Percentiles rank a stretch among this genome's conserved stretches.
These are phyloP conservation scores for Jordanella pulchra DNA, from an alignment of 2,797 vertebrate species.

Conservation along the genomic window DNA sequence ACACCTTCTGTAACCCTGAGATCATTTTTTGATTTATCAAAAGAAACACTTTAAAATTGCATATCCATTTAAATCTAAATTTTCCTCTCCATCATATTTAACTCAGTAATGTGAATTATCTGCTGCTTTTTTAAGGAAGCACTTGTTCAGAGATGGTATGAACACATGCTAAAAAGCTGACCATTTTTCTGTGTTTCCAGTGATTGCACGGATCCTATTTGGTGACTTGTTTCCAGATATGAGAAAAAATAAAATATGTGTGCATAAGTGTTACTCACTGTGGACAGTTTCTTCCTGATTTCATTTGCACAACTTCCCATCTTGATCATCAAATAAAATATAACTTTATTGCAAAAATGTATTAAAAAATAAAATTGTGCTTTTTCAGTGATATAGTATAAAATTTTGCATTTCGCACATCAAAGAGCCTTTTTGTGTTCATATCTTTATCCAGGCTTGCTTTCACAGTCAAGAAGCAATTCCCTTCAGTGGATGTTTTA, in stretches of 20 bases:
- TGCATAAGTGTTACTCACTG: background rate
- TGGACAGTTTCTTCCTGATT: background rate
- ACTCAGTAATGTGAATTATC: background rate
- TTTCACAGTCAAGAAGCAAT: background rate
- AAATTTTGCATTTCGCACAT: background rate
- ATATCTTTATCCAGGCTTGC: background rate
- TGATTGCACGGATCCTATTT: background rate
- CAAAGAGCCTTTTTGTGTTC: background rate
- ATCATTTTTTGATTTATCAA: background rate
- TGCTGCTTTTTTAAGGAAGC: background rate
- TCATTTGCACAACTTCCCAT: background rate
- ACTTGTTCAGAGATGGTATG: background rate
- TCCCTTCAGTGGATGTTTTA: background rate
- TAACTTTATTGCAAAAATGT: background rate
- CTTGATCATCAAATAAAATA: constrained; percentile 1
- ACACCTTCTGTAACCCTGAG: background rate
- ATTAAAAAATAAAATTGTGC: background rate
- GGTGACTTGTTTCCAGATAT: background rate
- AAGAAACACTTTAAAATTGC: background rate
- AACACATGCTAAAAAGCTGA: background rate
- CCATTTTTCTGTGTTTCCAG: background rate
- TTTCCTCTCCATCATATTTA: background rate
- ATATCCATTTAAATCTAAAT: background rate
- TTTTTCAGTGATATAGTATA: background rate
- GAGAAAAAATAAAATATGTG: background rate